A percentile compares a stretch with the other conserved stretches of the same genome.
Evolutionary conservation across 1,140 invertebrate species (phyloP).

Genomic region (Megalopta genalis): DNA sequence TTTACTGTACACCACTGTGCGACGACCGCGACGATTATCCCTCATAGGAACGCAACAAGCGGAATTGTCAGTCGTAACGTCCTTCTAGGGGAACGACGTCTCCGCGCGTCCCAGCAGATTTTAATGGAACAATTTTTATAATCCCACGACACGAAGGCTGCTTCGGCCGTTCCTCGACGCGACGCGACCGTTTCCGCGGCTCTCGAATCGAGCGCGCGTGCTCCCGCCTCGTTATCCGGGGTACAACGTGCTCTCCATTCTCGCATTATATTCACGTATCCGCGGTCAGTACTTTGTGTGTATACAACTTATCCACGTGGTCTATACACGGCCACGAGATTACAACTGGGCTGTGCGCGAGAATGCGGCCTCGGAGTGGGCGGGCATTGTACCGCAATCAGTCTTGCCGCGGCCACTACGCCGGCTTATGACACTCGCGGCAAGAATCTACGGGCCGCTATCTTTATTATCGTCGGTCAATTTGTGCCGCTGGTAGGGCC

Average conservation of each 20-base stretch:
- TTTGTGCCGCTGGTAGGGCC: too few relatives aligned
- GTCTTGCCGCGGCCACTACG: not conserved
- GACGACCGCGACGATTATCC: not conserved
- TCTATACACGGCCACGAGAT: constrained; percentile 7
- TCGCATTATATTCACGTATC: constrained; percentile 31
- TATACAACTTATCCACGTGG: constrained; percentile 13
- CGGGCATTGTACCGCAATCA: not conserved
- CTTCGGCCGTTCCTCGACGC: not conserved
- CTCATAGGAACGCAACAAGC: not conserved
- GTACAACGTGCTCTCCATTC: constrained; percentile 33
- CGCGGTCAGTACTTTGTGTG: constrained; percentile 6
- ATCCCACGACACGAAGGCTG: not conserved
- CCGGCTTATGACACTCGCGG: too few relatives aligned
- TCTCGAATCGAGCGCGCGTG: constrained; percentile 23
- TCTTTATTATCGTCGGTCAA: too few relatives aligned
- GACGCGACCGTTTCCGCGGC: not conserved
- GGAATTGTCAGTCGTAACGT: not conserved
- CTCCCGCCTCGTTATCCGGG: constrained; percentile 26
- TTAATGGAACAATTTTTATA: constrained; percentile 1
- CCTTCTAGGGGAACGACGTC: too few relatives aligned
- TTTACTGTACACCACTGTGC: too few relatives aligned
- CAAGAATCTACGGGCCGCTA: too few relatives aligned
- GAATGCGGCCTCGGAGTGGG: too few relatives aligned
- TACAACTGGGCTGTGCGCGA: not conserved
- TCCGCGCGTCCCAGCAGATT: not conserved